Evolutionary conservation across 2,888 invertebrate species (phyloP).

Genomic region (Sabatieria punctata): DNA sequence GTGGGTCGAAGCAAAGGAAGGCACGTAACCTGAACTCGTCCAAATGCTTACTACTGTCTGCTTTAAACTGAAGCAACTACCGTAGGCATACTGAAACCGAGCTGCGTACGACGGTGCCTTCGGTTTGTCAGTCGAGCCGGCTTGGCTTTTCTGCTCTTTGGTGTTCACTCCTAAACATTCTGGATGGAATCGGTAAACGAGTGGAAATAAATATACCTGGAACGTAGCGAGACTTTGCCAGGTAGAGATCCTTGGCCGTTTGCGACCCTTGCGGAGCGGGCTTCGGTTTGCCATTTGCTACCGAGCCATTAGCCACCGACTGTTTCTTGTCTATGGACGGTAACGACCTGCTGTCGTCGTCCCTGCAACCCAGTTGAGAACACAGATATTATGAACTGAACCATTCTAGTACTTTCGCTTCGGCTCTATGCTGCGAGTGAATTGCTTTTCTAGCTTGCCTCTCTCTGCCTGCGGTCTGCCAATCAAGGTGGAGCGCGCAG

Average conservation of each 20-base stretch:
- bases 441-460: not conserved
- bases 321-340: not conserved
- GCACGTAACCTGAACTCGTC: conserved; percentile 15
- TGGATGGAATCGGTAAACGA: too few species aligned
- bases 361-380: too few species aligned
- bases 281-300: too few species aligned
- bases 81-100: conserved; percentile 30
- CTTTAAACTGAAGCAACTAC: conserved; percentile 14
- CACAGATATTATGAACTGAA: too few species aligned
- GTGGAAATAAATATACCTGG: conserved; percentile 42
- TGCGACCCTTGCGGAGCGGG: conserved; percentile 17
- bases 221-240: conserved; percentile 59
- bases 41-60: conserved; percentile 1
- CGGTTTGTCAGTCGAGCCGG: too few species aligned
- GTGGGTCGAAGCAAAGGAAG: too few species aligned
- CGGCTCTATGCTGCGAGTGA: not conserved
- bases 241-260: conserved; percentile 55
- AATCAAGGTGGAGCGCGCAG: not conserved
- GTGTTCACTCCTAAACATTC: too few species aligned
- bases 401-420: too few species aligned
- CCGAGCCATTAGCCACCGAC: too few species aligned
- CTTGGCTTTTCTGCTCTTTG: too few species aligned
- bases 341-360: too few species aligned
- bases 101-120: too few species aligned
- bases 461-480: not conserved